phyloP scores from a whole-genome alignment of 2,113 vertebrate genomes.

The Gavialis gangeticus region DNA sequence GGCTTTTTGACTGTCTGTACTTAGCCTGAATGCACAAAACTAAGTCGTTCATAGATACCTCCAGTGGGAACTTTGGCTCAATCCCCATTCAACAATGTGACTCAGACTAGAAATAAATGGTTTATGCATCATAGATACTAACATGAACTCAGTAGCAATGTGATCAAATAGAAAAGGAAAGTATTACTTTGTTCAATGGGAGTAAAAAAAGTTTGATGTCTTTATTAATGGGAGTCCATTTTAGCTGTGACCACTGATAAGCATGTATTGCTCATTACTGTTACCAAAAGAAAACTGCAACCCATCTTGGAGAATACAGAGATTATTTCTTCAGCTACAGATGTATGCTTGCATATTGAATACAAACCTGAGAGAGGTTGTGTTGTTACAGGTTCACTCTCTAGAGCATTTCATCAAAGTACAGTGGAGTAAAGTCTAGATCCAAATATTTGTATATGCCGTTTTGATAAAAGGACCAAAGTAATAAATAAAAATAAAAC shows the following conservation, averaged over 20 bases:
- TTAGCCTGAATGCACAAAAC: no score
- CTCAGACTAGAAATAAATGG: rapidly evolving
- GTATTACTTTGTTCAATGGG: not conserved
- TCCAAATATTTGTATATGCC: rapidly evolving
- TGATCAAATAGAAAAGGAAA: not conserved
- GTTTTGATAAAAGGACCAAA: not conserved
- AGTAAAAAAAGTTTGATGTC: not conserved
- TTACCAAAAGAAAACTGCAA: not conserved
- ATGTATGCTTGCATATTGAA: not conserved
- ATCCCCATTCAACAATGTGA: not conserved
- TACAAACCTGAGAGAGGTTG: not conserved
- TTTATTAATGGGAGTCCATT: not conserved
- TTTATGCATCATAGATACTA: not conserved
- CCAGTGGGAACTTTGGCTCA: no score
- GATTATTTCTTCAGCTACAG: not conserved
- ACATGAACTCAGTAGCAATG: not conserved
- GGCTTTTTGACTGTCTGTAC: no score
- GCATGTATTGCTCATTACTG: not conserved
- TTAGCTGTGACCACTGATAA: not conserved
- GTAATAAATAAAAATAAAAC: not conserved
- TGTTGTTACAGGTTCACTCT: not conserved
- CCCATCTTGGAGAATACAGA: not conserved
- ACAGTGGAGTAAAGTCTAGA: not conserved
- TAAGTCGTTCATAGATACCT: no score
- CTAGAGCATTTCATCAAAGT: not conserved